Evolutionary conservation across 2,797 vertebrate genomes (phyloP), one percentile per base, ranked within the genome.

Genomic region (Hypotaenidia philippensis): DNA sequence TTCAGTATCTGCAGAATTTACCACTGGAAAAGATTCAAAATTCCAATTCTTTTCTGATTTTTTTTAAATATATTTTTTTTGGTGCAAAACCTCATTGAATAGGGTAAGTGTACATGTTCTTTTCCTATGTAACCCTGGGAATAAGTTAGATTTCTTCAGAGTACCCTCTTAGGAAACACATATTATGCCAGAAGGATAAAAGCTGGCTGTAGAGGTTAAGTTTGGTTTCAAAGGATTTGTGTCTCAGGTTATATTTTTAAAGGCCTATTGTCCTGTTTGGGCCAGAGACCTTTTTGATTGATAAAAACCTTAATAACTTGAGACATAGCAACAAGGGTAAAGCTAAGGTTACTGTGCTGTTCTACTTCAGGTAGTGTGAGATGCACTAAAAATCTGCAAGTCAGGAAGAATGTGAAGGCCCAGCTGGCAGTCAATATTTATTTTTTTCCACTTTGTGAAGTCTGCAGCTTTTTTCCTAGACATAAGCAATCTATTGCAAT

Each of bases 361-460:
- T 96, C 81, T 78, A 71, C 60, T 89, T 69, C 83, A 92, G 64
- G 65, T 87, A 57, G 29, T 70, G 40, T 57, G 60, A 90, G 56
- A 85, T 61, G 83, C 75, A 83, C 59, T 53, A 61, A 78, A 92
- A 91, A 79, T 80, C 27, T 87, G 83, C 78, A 87, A 94, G 60
- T 89, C 75, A 83, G 45, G 26, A 6, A 83, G 68, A 89, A 85
- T 68, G 71, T 82, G 81, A 96, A 90, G 69, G 49, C 60, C 91
- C 53, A 89, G 31, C 14, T 87, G 75, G 57, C 50, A 68, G 36
- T 20, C 1, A 0, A 87, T 34, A 40, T 49, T 52, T 52, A 8
- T 29, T 52, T 69, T 60, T 84, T 64, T 38, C 19, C 20, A 16
- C 77, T 70, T 31, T 77, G 44, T 69, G 74, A 92, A 90, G 34